Evolutionary conservation across 2,113 vertebrate species (phyloP), one percentile per base, ranked within the genome.

Genomic region (Miniopterus natalensis): DNA sequence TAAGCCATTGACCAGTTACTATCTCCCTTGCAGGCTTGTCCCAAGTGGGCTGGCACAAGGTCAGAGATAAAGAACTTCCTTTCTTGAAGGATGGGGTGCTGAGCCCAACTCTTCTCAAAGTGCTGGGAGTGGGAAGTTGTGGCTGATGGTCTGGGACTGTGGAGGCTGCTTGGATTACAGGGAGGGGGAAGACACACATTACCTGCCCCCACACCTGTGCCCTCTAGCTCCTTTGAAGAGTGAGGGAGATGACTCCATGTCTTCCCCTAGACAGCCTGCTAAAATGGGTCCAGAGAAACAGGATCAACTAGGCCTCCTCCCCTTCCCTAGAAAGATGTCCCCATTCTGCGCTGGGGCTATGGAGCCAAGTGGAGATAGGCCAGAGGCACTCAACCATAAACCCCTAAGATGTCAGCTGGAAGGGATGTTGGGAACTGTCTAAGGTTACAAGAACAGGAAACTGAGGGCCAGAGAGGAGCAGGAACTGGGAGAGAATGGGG

Each of bases 61-160:
- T 7, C 1, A 0, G 36, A 63, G 53, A 55, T 71, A 61, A 88
- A 3, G 42, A 13, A 27, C 73, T 47, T 77, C 20, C 68, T 87
- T 49, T 83, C 21, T 11, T 25, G 40, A 78, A 79, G 42, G 7
- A 4, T 63, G 59, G 29, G 17, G 6, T 40, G 42, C 42, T 27
- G 49, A 84, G 74, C 36, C 42, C 6, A 59, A 25, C 12, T 6
- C 23, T 31, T 53, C 29, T 81, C 66, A 10, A 68, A 12, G 45
- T 31, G 21, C 29, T 31, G 17, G 0, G 47, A 25, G 8, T 21
- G 21, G 36, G 45, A 49, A 15, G 45, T 8, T 0, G 0, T 1
- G 25, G 75, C 11, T n/a, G 36, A 55, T 29, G 10, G 25, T 21
- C 25, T n/a, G 8, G 61, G 31, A 53, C n/a, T 21, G 14, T 31